These are phyloP conservation scores for Heloderma charlesbogerti DNA, from an alignment of 2,113 vertebrate genomes.

Conservation along the genomic window DNA sequence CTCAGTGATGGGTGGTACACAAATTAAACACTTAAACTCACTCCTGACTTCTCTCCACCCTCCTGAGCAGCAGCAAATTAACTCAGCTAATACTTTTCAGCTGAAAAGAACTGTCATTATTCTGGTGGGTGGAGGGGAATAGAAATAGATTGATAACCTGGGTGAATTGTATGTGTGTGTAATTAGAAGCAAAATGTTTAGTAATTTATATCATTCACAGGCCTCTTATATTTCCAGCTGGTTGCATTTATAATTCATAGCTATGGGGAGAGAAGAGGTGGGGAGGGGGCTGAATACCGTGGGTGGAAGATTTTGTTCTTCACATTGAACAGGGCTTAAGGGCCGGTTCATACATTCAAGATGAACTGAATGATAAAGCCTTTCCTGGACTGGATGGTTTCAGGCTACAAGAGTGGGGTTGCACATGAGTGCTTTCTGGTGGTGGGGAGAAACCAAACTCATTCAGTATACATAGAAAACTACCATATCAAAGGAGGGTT, in stretches of 20 bases:
- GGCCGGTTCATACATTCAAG: not conserved
- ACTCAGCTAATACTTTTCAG: fast-evolving
- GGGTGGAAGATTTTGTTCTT: not conserved
- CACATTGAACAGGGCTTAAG: not conserved
- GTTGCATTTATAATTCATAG: slow-evolving; percentile 11
- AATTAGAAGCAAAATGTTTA: not conserved
- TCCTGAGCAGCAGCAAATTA: not conserved
- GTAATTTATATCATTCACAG: not conserved
- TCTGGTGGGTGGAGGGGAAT: not conserved
- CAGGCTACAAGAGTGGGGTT: not conserved
- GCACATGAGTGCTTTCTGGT: not conserved
- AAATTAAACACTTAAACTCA: not conserved
- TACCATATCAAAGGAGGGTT: not conserved
- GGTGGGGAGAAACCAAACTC: no score
- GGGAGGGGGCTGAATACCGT: not conserved
- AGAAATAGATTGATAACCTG: not conserved
- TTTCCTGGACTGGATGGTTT: not conserved
- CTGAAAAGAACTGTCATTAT: fast-evolving
- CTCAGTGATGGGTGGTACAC: fast-evolving
- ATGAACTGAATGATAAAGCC: not conserved
- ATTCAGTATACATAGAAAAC: no score
- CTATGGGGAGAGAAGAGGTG: not conserved
- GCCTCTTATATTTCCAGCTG: not conserved
- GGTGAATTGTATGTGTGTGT: not conserved
- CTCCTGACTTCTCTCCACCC: not conserved